Conservation (phyloP, 1,140 invertebrate genomes). For the Tetramorium parvispinum region DNA sequence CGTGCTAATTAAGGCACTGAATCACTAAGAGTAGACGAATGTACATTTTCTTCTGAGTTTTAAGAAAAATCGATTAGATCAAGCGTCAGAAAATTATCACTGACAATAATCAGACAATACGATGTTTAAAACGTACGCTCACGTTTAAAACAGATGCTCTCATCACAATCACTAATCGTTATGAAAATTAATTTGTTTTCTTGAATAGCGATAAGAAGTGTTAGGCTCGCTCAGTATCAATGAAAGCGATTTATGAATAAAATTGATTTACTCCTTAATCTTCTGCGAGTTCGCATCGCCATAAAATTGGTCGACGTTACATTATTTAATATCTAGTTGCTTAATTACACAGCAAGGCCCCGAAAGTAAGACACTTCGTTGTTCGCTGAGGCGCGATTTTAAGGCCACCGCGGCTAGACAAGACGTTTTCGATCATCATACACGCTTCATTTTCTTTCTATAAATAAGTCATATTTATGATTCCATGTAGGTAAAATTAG, state of each 20-base stretch:
- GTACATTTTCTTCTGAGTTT: conserved; percentile 33
- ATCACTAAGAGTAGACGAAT: conserved; percentile 68
- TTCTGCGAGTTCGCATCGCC: conserved; percentile 21
- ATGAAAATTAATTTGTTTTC: not conserved
- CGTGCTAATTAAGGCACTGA: conserved; percentile 75
- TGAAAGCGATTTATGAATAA: not conserved
- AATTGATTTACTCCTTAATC: conserved; percentile 44
- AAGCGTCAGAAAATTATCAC: not conserved
- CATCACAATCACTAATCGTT: not conserved
- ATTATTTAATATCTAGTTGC: conserved; percentile 40
- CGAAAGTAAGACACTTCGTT: conserved; percentile 72
- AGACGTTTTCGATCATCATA: not conserved
- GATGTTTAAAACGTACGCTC: not conserved
- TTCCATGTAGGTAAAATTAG: not conserved
- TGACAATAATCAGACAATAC: not conserved
- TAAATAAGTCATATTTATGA: conserved; percentile 24
- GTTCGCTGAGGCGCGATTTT: conserved; percentile 51
- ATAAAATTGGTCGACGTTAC: conserved; percentile 34
- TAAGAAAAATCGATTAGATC: conserved; percentile 27
- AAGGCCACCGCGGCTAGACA: conserved; percentile 72
- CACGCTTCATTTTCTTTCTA: conserved; percentile 6
- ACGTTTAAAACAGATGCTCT: not conserved
- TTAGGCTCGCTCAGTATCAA: not conserved
- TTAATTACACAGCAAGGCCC: conserved; percentile 67
- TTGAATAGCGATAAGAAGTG: not conserved